Evolutionary conservation across 1,140 invertebrate genomes (phyloP), one percentile per base, ranked within the genome.

Genomic region (Papilio machaon): DNA sequence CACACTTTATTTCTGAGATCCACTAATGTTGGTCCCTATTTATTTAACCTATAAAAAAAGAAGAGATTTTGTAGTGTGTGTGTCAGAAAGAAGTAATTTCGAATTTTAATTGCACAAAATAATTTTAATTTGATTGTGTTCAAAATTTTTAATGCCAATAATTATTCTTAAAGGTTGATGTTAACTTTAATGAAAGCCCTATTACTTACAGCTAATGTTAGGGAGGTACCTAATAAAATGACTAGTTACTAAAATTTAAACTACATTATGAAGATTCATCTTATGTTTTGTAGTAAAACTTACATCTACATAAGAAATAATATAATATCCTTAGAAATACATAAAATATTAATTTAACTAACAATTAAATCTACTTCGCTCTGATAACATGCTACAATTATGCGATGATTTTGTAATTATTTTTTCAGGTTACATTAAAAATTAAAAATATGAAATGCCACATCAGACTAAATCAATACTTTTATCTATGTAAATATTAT

Each of bases 1-100:
- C 23, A 35, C 10, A 49, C 3, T 75, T 75, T 49, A 73, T 43
- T 38, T 7, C 35, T 60, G 76, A 78, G 76, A 78, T 78, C 76
- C 76, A 78, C 60, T 64, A 78, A 15, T 78, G 54, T 78, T 78
- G 76, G 76, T 78, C 76, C 76, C 76, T 49, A 76, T 23, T 76
- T 30, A 54, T 76, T 49, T 19, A 47, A 49, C 5, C 23, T 58
- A 58, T 70, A 70, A 11, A 70, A 35, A 15, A 15, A n/a, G 23
- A 30, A 30, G 11, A 70, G 11, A 70, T 35, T 70, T 17, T 35
- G 17, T 1, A n/a, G n/a, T n/a, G n/a, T n/a, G n/a, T n/a, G n/a
- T n/a, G n/a, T n/a, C 15, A 9, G 23, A 30, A 30, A 30, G 23
- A 30, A 30, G 23, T 10, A 9, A 52, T 77, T 77, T 54, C 11